A percentile compares a stretch with the other conserved stretches of the same genome.
Evolutionary conservation across 1,140 invertebrate species (phyloP).

Genomic region (Drosophila obscura): DNA sequence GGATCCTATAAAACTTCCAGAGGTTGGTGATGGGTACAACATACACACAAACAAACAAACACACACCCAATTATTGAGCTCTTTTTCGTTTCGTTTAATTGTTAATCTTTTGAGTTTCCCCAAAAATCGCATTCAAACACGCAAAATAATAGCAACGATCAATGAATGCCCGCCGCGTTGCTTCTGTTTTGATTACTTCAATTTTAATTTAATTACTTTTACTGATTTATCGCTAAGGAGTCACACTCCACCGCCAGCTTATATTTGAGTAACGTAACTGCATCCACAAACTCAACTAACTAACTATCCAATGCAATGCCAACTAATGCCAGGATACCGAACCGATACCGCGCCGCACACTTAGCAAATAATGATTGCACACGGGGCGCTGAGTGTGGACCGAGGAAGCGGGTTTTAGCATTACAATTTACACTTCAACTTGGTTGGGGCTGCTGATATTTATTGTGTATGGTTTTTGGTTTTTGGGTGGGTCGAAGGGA

Average conservation of each 20-base stretch:
- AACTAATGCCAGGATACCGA: background rate
- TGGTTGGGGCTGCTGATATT: conserved; percentile 13
- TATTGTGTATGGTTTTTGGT: background rate
- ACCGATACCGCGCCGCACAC: no score
- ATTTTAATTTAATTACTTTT: background rate
- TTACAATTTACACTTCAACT: background rate
- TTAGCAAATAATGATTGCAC: conserved; percentile 7
- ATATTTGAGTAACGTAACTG: conserved; percentile 20
- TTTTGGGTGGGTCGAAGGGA: conserved; percentile 6
- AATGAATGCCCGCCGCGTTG: conserved; percentile 8
- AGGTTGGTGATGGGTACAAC: conserved; percentile 86
- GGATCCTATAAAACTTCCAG: conserved; percentile 94
- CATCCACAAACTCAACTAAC: conserved; percentile 39
- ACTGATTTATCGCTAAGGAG: conserved; percentile 27
- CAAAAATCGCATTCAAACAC: conserved; percentile 46
- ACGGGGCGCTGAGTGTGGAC: background rate
- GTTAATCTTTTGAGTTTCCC: conserved; percentile 9
- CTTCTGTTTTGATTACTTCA: conserved; percentile 5
- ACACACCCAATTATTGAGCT: conserved; percentile 27
- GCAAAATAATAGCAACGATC: conserved; percentile 13
- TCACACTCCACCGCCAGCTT: conserved; percentile 6
- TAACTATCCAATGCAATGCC: conserved; percentile 19
- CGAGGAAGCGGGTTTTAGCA: background rate
- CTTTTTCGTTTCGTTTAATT: background rate
- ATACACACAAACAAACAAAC: no score